A percentile compares a stretch with the other conserved stretches of the same genome.
phyloP scores from a whole-genome alignment of 1,140 invertebrate species.

The Varroa destructor region DNA sequence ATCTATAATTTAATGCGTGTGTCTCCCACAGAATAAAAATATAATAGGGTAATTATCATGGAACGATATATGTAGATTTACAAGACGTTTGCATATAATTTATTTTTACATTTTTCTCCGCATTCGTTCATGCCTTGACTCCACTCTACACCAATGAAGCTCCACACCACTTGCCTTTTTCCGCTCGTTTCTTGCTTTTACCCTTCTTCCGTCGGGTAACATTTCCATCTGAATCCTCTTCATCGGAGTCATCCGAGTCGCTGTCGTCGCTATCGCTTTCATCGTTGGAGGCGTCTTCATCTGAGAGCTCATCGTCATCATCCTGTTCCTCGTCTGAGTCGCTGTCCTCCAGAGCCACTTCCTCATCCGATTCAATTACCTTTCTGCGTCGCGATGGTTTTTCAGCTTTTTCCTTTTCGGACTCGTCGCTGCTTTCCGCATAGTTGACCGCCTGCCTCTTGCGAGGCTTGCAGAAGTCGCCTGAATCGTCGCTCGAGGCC shows the following conservation, averaged over 20 bases:
- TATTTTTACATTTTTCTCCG: no score
- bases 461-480: slow-evolving; percentile 20
- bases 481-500: slow-evolving; percentile 20
- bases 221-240: neutral
- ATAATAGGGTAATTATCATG: no score
- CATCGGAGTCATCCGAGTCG: neutral
- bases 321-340: slow-evolving; percentile 9
- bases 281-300: slow-evolving; percentile 2
- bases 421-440: slow-evolving; percentile 15
- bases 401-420: slow-evolving; percentile 10
- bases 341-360: neutral
- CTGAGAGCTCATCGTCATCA: neutral
- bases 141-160: no score
- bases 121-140: no score
- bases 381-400: neutral
- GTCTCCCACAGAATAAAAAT: no score
- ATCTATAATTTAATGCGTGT: no score
- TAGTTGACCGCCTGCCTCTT: slow-evolving; percentile 21
- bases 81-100: no score
- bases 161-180: neutral
- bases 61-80: no score
- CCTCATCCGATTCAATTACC: neutral
- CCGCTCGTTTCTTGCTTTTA: neutral
- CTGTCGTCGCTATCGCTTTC: neutral
- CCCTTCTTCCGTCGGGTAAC: slow-evolving; percentile 18